Evolutionary conservation across 1,140 invertebrate species (phyloP), one percentile per base, ranked within the genome.

Genomic region (Drosophila guanche): DNA sequence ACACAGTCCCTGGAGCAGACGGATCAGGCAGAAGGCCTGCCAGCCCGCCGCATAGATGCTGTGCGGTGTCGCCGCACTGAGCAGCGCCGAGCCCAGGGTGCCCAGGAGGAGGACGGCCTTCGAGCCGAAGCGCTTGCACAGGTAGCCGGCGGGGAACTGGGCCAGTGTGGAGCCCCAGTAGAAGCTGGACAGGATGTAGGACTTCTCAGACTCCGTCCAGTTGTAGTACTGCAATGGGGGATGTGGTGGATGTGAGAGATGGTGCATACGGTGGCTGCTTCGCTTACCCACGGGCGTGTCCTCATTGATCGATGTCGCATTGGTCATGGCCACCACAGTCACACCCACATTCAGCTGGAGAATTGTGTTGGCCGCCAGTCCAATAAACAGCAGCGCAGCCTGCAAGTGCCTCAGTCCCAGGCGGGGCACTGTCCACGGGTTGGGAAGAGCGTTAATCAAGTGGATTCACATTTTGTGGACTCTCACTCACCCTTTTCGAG

Each of bases 1-100:
- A 43, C 92, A 93, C 1, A 98, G 90, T 0, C 97, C 97, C 90
- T 96, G 95, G 0, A 96, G 61, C 3, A 97, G 93, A 8, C 97
- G 93, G n/a, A 94, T 92, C 78, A 90, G 81, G 79, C 92, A 91
- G 16, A 95, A 92, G 16, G 93, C 92, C 79, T 94, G 86, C 94
- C 94, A 95, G 4, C 93, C 94, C 3, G 93, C 93, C 23, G 57
- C 53, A 43, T 68, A 68, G 4, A 90, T 73, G 0, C 60, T 61
- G 23, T 76, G 79, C 3, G 93, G 93, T 54, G 89, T 93, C 14
- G 92, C 73, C 45, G 93, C 76, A 52, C 92, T 92, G 76, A 94
- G 86, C 29, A 95, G 57, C 0, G 94, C 92, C 0, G 93, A 92
- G 1, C 95, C 73, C 10, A 93, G 83, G 67, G 94, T 92, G 12